Evolutionary conservation across 2,888 invertebrate species (phyloP).

Genomic region (Dryococelus australis): DNA sequence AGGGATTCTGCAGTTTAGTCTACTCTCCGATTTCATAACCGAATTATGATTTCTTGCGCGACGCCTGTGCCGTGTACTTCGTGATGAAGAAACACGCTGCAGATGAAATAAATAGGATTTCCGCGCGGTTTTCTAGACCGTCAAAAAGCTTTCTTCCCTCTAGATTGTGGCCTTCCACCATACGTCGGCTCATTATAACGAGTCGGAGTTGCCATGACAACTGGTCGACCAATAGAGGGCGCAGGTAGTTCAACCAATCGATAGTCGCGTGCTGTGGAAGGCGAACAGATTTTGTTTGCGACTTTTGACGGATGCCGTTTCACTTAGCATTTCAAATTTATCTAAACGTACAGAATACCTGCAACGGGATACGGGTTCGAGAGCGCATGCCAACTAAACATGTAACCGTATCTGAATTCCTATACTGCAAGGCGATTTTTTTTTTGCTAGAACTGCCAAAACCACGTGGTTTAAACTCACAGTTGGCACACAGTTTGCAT

Average conservation of each 20-base stretch:
- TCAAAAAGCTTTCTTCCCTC: neutral
- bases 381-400: too few relatives aligned
- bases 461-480: too few relatives aligned
- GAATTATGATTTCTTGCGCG: too few relatives aligned
- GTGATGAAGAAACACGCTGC: neutral
- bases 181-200: slow-evolving; percentile 2
- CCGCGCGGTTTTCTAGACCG: neutral
- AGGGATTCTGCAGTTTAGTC: too few relatives aligned
- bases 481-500: too few relatives aligned
- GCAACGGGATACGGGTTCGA: too few relatives aligned
- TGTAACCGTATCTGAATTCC: too few relatives aligned
- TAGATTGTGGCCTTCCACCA: neutral
- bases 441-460: too few relatives aligned
- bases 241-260: neutral
- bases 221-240: neutral
- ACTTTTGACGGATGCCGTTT: neutral
- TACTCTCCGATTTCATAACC: too few relatives aligned
- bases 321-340: too few relatives aligned
- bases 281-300: neutral
- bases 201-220: neutral
- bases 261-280: neutral
- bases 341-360: too few relatives aligned
- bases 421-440: too few relatives aligned
- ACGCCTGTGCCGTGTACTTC: neutral
- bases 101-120: neutral